These are phyloP conservation scores for Leptoteleia sp. DNA, from an alignment of 1,140 invertebrate species.

Conservation along the genomic window DNA sequence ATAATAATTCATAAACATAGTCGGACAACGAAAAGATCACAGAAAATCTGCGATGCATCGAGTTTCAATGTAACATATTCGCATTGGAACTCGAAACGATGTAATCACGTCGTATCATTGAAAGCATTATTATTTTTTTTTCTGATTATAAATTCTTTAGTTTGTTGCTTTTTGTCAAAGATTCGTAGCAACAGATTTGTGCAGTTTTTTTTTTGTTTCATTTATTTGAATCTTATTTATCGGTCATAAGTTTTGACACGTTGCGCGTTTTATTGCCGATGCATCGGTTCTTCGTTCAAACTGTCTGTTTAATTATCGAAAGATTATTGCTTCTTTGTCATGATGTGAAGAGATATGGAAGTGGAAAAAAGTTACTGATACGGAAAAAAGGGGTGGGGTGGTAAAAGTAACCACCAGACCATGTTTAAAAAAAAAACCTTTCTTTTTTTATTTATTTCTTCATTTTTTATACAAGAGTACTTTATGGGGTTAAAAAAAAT, in stretches of 20 bases:
- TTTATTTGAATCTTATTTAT: conserved; percentile 33
- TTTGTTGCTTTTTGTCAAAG: conserved; percentile 17
- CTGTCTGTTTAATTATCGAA: conserved; percentile 41
- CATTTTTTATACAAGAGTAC: too few relatives aligned
- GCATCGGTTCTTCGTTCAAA: conserved; percentile 51
- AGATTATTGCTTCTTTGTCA: conserved; percentile 49
- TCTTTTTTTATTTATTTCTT: conserved; percentile 2
- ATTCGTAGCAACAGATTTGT: conserved; percentile 71
- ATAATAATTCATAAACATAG: conserved; percentile 70
- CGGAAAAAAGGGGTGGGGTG: not conserved
- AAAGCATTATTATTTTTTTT: conserved; percentile 17
- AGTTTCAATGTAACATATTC: conserved; percentile 56
- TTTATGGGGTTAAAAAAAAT: too few relatives aligned
- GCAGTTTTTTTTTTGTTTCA: conserved; percentile 64
- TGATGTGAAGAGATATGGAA: conserved; percentile 7
- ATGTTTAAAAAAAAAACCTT: conserved; percentile 63
- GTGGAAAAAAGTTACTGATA: conserved; percentile 24
- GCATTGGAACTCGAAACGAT: conserved; percentile 73
- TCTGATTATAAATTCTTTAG: conserved; percentile 53
- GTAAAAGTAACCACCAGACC: conserved; percentile 71
- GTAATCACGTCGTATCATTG: conserved; percentile 72
- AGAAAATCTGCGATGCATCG: conserved; percentile 33
- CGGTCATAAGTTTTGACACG: conserved; percentile 42
- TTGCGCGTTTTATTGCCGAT: conserved; percentile 59
- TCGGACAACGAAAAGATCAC: conserved; percentile 49